Evolutionary conservation across 2,888 invertebrate genomes (phyloP).

Genomic region (Elysia crispata): DNA sequence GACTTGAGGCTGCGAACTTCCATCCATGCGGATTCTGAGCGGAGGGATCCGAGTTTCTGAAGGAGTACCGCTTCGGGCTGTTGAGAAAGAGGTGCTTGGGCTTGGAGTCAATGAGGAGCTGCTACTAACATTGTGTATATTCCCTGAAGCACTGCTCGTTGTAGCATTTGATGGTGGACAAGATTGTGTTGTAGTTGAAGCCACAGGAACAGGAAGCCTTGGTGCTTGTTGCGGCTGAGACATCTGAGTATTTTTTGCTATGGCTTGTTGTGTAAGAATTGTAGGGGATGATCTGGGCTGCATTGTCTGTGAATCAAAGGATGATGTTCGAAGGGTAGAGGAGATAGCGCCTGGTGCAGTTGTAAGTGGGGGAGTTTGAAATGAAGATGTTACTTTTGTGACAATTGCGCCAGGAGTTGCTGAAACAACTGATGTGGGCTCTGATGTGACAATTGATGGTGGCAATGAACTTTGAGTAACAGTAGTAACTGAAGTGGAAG

Average conservation of each 20-base stretch:
- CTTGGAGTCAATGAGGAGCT: not conserved
- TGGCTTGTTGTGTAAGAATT: no score
- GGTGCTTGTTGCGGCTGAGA: not conserved
- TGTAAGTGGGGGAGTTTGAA: no score
- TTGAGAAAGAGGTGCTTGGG: not conserved
- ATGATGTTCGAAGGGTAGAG: no score
- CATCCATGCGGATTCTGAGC: conserved; percentile 45
- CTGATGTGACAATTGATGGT: not conserved
- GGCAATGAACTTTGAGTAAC: not conserved
- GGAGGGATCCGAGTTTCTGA: conserved; percentile 40
- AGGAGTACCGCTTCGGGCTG: not conserved
- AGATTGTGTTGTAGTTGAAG: not conserved
- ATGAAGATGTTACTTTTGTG: conserved; percentile 13
- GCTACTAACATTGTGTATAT: no score
- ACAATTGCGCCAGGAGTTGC: not conserved
- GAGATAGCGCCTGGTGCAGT: no score
- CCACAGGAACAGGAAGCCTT: not conserved
- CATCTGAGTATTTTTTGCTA: no score
- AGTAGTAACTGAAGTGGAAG: not conserved
- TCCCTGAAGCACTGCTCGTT: not conserved
- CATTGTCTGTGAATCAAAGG: no score
- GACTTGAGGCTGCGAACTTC: conserved; percentile 41
- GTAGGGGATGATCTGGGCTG: no score
- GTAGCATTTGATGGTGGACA: not conserved
- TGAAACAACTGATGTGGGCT: not conserved